phyloP scores from a whole-genome alignment of 1,140 invertebrate species.

The Ostrea denselamellosa region DNA sequence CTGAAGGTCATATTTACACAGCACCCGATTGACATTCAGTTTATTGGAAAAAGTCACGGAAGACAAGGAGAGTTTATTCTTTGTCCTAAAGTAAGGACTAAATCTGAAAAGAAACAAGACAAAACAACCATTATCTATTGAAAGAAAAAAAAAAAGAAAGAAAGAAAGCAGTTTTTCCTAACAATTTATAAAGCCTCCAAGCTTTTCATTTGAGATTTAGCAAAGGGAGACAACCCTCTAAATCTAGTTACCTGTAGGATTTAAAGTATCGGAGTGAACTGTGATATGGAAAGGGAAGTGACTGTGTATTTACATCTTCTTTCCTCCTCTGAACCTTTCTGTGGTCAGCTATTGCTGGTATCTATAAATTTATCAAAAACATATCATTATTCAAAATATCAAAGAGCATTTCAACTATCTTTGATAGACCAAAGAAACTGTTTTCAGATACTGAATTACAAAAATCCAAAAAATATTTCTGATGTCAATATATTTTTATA shows the following conservation, averaged over 20 bases:
- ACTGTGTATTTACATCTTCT: not conserved
- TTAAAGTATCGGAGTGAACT: conserved; percentile 71
- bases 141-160: too few relatives aligned
- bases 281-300: conserved; percentile 53
- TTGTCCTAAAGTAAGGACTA: conserved; percentile 68
- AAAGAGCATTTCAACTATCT: too few relatives aligned
- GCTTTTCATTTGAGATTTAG: too few relatives aligned
- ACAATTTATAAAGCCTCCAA: too few relatives aligned
- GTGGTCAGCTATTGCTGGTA: conserved; percentile 43
- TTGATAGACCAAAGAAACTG: too few relatives aligned
- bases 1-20: conserved; percentile 71
- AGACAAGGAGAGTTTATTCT: conserved; percentile 61
- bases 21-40: conserved; percentile 64
- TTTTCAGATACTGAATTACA: not conserved
- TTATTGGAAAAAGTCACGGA: conserved; percentile 68
- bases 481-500: too few relatives aligned
- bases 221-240: not conserved
- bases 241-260: conserved; percentile 68
- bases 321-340: conserved; percentile 9
- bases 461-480: not conserved
- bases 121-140: too few relatives aligned
- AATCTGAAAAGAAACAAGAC: conserved; percentile 61
- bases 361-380: conserved; percentile 27
- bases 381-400: not conserved
- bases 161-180: too few relatives aligned